Percentiles rank a stretch among this genome's conserved stretches.
These are phyloP conservation scores for Drosophila siamana DNA, from an alignment of 2,888 invertebrate genomes.

Conservation along the genomic window DNA sequence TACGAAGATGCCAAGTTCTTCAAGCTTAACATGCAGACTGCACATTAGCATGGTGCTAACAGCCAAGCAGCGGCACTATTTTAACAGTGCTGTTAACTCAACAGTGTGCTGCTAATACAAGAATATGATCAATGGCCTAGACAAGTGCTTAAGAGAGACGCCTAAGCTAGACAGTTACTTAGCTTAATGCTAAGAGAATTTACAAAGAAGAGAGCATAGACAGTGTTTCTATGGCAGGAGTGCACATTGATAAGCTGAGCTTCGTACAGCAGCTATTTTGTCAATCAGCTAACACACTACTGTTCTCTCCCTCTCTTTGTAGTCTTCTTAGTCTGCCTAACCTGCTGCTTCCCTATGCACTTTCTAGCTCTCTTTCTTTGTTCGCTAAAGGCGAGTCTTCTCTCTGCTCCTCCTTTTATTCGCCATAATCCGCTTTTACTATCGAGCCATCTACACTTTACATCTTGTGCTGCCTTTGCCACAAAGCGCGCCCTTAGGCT, in stretches of 20 bases:
- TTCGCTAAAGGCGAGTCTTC: no score
- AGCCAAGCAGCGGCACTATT: background rate
- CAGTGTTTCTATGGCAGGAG: no score
- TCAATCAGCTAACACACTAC: no score
- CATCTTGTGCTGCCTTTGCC: slow-evolving; percentile 10
- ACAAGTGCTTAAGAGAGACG: background rate
- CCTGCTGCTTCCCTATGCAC: background rate
- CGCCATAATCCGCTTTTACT: background rate
- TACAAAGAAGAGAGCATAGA: no score
- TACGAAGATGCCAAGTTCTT: background rate
- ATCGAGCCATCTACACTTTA: background rate
- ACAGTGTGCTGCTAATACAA: background rate
- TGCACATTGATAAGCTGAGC: no score
- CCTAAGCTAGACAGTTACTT: background rate
- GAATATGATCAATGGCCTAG: background rate
- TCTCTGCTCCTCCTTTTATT: background rate
- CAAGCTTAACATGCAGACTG: background rate
- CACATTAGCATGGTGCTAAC: background rate
- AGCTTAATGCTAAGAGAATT: background rate
- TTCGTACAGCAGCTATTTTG: no score
- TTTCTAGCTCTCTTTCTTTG: background rate
- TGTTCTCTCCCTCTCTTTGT: background rate
- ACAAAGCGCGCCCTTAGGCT: slow-evolving; percentile 4
- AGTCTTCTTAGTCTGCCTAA: background rate
- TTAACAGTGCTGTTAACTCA: background rate